Conservation (phyloP, 30 jellyfish, hydroid and myxozoan species). For the Hydra vulgaris region DNA sequence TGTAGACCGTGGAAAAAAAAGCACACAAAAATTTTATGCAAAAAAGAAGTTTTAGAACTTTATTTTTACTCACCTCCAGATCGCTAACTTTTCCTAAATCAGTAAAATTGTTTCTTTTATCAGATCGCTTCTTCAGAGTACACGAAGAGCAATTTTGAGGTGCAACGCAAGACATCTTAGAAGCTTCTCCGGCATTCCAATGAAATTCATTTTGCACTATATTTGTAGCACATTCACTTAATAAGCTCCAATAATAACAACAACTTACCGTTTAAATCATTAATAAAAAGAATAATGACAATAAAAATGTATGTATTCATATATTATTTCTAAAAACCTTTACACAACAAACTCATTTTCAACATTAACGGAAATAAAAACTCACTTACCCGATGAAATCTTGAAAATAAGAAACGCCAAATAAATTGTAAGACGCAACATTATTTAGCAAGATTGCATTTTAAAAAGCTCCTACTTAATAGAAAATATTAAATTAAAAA, state of each 20-base stretch:
- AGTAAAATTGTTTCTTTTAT: slow-evolving; percentile 17
- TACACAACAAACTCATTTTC: not conserved
- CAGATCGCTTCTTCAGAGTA: not conserved
- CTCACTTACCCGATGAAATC: not conserved
- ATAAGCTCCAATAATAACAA: not conserved
- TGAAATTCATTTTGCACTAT: not conserved
- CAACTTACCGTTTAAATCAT: not conserved
- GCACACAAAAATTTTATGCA: too few species aligned
- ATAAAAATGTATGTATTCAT: not conserved
- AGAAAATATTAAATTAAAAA: not conserved
- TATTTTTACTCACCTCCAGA: slow-evolving; percentile 68
- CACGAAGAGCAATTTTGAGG: slow-evolving; percentile 2
- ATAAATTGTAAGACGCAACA: not conserved
- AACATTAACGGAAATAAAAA: not conserved
- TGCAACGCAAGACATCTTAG: slow-evolving; percentile 26
- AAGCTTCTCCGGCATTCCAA: slow-evolving; percentile 19
- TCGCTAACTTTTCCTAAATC: slow-evolving; percentile 65
- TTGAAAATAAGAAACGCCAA: not conserved
- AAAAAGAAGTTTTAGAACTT: too few species aligned
- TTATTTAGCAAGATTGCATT: not conserved
- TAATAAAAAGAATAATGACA: not conserved
- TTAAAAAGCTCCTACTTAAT: not conserved
- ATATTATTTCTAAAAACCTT: not conserved
- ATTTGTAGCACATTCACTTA: not conserved
- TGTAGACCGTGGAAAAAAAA: too few species aligned